Percentiles rank a stretch among this genome's conserved stretches.
These are phyloP conservation scores for Archips xylosteana DNA, from an alignment of 2,888 invertebrate genomes.

Conservation along the genomic window DNA sequence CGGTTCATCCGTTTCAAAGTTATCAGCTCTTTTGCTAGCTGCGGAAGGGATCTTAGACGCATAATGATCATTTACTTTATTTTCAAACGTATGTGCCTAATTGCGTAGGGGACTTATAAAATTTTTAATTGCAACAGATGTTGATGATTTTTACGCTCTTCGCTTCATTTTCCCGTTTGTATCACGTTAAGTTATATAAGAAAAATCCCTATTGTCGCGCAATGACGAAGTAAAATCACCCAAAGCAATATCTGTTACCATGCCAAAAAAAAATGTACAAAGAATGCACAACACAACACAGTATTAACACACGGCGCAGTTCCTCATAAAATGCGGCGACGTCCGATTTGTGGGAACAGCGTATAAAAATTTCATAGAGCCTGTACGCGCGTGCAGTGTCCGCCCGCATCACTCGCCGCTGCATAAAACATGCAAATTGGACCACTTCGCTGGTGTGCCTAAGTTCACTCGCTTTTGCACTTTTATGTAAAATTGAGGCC, in stretches of 20 bases:
- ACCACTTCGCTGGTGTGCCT: constrained; percentile 77
- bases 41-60: no score
- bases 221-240: not conserved
- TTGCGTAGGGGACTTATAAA: no score
- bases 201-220: no score
- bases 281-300: constrained; percentile 51
- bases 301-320: constrained; percentile 62
- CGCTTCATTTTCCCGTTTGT: no score
- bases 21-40: no score
- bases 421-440: constrained; percentile 85
- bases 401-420: constrained; percentile 71
- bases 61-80: no score
- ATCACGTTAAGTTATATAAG: no score
- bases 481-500: constrained; percentile 80
- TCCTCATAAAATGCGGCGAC: constrained; percentile 72
- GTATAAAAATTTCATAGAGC: constrained; percentile 80
- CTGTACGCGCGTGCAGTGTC: constrained; percentile 71
- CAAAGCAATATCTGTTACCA: not conserved
- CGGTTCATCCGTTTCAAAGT: no score
- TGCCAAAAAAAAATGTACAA: not conserved
- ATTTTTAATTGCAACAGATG: no score
- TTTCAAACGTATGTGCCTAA: no score
- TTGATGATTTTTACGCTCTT: no score
- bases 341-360: constrained; percentile 81
- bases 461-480: constrained; percentile 81